Conservation (phyloP, 2,113 vertebrate genomes). For the Arenaria interpres region DNA sequence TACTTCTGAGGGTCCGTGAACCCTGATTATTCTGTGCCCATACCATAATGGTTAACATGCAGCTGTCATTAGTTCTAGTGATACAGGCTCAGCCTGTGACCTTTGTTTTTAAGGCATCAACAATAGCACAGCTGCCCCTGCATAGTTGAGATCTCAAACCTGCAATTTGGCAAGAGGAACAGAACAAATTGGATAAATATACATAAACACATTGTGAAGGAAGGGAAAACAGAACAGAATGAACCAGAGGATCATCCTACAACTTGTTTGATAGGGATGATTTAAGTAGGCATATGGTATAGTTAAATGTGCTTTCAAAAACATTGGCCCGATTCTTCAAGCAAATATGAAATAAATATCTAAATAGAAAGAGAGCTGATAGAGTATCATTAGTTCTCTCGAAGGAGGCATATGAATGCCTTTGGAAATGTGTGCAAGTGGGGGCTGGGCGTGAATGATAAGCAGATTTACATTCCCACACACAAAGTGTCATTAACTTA, state of each 20-base stretch:
- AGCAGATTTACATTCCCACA: background rate
- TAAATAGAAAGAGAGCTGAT: constrained; percentile 52
- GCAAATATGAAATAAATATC: constrained; percentile 73
- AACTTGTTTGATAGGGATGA: constrained; percentile 78
- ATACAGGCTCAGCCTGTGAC: constrained; percentile 28
- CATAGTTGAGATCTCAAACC: constrained; percentile 75
- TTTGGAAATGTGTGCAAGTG: background rate
- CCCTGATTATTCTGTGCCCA: background rate
- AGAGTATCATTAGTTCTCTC: constrained; percentile 17
- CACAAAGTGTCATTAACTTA: background rate
- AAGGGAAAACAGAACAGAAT: constrained; percentile 76
- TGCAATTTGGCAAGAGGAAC: constrained; percentile 75
- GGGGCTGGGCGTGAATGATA: background rate
- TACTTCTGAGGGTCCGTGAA: background rate
- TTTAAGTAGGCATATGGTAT: constrained; percentile 82
- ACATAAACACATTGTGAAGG: constrained; percentile 76
- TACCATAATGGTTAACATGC: background rate
- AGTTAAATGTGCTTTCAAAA: constrained; percentile 79
- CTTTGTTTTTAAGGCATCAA: constrained; percentile 52
- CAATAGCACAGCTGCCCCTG: constrained; percentile 76
- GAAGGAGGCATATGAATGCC: constrained; percentile 14
- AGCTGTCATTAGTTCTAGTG: background rate
- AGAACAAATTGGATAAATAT: constrained; percentile 78
- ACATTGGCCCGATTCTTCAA: constrained; percentile 76
- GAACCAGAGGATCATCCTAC: constrained; percentile 74